phyloP scores from a whole-genome alignment of 2,888 invertebrate species.

The Epistrophe grossulariae region DNA sequence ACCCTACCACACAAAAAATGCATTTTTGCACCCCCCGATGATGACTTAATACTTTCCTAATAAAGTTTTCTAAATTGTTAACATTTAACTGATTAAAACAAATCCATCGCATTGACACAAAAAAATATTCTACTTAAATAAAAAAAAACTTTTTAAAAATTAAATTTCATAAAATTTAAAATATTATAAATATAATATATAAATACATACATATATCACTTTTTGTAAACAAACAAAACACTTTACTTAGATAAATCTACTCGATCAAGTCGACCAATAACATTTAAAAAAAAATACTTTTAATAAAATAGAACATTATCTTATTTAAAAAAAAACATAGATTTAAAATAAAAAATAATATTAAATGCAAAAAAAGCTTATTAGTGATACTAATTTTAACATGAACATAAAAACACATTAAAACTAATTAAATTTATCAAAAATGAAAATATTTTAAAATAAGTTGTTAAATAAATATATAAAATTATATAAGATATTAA shows the following conservation, averaged over 20 bases:
- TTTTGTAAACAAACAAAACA: constrained; percentile 41
- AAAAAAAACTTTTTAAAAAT: constrained; percentile 18
- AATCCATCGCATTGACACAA: background rate
- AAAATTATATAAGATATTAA: constrained; percentile 1
- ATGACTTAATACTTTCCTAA: no score
- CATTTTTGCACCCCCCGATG: no score
- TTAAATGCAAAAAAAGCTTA: constrained; percentile 80
- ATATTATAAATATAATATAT: constrained; percentile 14
- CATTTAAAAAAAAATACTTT: constrained; percentile 31
- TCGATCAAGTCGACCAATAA: constrained; percentile 73
- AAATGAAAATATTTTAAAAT: constrained; percentile 1
- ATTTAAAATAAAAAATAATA: constrained; percentile 33
- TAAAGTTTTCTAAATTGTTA: no score
- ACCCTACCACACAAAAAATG: no score
- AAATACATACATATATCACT: constrained; percentile 28
- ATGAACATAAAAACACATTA: constrained; percentile 18
- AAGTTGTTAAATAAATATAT: constrained; percentile 28
- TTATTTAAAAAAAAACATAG: constrained; percentile 26
- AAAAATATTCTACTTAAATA: background rate
- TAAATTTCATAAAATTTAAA: constrained; percentile 30
- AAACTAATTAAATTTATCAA: constrained; percentile 11
- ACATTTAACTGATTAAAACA: background rate
- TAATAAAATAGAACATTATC: constrained; percentile 43
- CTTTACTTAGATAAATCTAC: constrained; percentile 36
- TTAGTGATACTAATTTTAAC: constrained; percentile 84